Base-by-base conservation (phyloP, 1,140 invertebrate genomes). In the Drosophila lini region DNA sequence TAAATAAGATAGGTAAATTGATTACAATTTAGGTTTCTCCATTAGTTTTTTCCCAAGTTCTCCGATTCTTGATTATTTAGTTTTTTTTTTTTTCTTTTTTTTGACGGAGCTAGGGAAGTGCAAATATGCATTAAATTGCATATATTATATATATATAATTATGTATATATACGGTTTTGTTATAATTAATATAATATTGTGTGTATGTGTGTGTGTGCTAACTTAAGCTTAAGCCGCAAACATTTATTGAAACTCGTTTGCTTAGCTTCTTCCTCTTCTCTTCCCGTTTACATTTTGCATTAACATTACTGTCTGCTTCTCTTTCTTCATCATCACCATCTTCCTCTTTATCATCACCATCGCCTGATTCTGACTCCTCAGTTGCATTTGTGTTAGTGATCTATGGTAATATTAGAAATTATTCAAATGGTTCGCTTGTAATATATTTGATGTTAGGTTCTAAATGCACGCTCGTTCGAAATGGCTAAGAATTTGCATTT, bases 391-490 rank as follows among this genome's bases (percentile, higher is more conserved):
- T 62, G 75, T 65, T 44, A 64, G 65, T 64, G 59, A 70, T 63
- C 40, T 53, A 52, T 41, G 36, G 45, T 60, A 56, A 52, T 74
- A 57, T 57, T 70, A 41, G 13, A 71, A 75, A 74, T 52, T 45
- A 60, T 42, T 60, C 28, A 77, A 68, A 77, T 77, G 62, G 42
- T 56, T 59, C 53, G 60, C 61, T 74, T 56, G 53, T 48, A 47
- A 74, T 63, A 56, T 69, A 34, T 61, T 48, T 68, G 44, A 67
- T 76, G 71, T 65, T 70, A 50, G 68, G 64, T 74, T 83, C 48
- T 86, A 86, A 86, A 86, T 86, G 83, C 83, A 83, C 84, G 73
- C 83, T 80, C 74, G 63, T 83, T 88, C 80, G 69, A 88, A 89
- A 89, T 89, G 84, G 83, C 83, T 85, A 86, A 84, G 82, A 85